Conservation (phyloP, 2,888 invertebrate genomes). For the Allolobophora icterica region DNA sequence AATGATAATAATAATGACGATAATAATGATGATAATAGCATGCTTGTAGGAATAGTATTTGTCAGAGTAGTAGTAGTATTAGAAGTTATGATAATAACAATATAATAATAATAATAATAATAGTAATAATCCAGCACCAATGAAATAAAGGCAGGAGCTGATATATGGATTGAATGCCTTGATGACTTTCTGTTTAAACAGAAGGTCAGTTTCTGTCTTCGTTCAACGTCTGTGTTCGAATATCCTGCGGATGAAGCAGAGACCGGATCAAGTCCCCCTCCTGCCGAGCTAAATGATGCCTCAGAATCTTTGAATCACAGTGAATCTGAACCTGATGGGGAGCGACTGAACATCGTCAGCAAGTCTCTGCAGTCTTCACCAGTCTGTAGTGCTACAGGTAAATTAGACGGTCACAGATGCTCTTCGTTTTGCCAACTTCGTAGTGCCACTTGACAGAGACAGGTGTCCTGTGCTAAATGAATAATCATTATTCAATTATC, state of each 20-base stretch:
- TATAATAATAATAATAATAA: no score
- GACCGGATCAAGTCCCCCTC: neutral
- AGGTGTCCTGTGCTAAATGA: no score
- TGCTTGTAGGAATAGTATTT: no score
- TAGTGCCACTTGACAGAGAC: no score
- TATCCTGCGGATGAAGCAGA: neutral
- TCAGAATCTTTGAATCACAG: neutral
- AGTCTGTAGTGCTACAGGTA: neutral
- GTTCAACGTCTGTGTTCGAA: neutral
- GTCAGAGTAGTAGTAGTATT: no score
- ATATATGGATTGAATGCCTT: neutral
- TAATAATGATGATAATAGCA: no score
- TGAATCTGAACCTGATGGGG: neutral
- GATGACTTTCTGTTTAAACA: neutral
- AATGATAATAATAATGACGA: no score
- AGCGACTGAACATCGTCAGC: neutral
- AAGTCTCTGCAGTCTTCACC: neutral
- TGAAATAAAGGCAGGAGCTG: neutral
- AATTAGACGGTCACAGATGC: neutral
- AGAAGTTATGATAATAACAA: no score
- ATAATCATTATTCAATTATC: no score
- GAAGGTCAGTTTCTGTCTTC: neutral
- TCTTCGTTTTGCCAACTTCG: neutral
- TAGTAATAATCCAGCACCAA: no score
- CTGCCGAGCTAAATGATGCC: neutral